Conservation (phyloP, 1,140 invertebrate species). For the Condylostylus longicornis region DNA sequence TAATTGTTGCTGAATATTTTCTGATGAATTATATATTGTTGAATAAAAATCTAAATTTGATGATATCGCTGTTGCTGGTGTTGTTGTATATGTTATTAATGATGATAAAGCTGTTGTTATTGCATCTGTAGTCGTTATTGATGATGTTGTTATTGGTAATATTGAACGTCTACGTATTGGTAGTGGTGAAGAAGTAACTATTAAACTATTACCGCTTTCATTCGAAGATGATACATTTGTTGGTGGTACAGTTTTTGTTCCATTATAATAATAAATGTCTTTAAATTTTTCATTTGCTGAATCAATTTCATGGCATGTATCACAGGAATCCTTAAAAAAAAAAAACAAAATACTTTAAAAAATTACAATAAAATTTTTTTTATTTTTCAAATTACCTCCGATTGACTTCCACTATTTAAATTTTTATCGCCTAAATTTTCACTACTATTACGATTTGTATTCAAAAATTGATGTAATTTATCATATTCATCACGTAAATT, state of each 20-base stretch:
- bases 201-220: too few species aligned
- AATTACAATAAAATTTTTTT: not conserved
- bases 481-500: slow-evolving; percentile 75
- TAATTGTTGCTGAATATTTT: not conserved
- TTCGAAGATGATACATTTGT: too few species aligned
- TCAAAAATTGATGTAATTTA: slow-evolving; percentile 49
- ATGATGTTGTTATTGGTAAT: too few species aligned
- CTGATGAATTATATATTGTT: slow-evolving; percentile 11
- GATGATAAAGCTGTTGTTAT: too few species aligned
- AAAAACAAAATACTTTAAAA: slow-evolving; percentile 4
- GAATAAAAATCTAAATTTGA: too few species aligned
- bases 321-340: slow-evolving; percentile 24
- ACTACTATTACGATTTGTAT: slow-evolving; percentile 24
- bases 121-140: too few species aligned
- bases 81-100: too few species aligned
- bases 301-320: slow-evolving; percentile 31
- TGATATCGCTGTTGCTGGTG: too few species aligned
- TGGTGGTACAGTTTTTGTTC: too few species aligned
- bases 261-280: slow-evolving; percentile 26
- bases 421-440: slow-evolving; percentile 16
- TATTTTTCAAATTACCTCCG: slow-evolving; percentile 19
- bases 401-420: slow-evolving; percentile 22
- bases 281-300: slow-evolving; percentile 25
- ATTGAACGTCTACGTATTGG: too few species aligned
- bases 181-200: too few species aligned